Percentiles rank a stretch among this genome's conserved stretches.
phyloP scores from a whole-genome alignment of 2,113 vertebrate species.

The Corynorhinus townsendii region DNA sequence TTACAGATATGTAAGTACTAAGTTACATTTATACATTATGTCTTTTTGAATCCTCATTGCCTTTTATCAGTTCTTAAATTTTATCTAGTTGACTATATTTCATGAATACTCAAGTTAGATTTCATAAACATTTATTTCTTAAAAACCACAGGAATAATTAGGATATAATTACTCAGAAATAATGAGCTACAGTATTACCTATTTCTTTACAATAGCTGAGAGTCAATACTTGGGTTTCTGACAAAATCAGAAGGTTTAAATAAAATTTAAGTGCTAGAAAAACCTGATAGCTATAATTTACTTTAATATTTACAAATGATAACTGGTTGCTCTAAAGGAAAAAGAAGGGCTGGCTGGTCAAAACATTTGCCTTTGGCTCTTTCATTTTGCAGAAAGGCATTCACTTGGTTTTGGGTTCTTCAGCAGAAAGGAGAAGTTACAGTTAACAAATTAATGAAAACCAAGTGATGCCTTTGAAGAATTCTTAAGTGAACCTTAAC shows the following conservation, averaged over 20 bases:
- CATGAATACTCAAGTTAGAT: not conserved
- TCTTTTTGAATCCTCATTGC: not conserved
- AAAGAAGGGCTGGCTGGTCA: not conserved
- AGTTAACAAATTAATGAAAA: slow-evolving; percentile 91
- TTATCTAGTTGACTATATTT: not conserved
- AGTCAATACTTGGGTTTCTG: slow-evolving; percentile 60
- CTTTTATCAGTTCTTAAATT: not conserved
- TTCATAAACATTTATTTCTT: not conserved
- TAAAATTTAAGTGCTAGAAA: slow-evolving; percentile 56
- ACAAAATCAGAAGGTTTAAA: slow-evolving; percentile 63
- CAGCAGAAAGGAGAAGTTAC: slow-evolving; percentile 83
- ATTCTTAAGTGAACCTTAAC: slow-evolving; percentile 88
- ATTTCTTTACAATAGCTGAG: slow-evolving; percentile 25
- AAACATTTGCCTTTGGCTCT: not conserved
- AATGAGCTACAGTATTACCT: slow-evolving; percentile 38
- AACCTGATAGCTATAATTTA: not conserved
- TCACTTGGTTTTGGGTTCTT: slow-evolving; percentile 71
- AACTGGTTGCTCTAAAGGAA: slow-evolving; percentile 34
- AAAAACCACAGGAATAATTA: slow-evolving; percentile 44
- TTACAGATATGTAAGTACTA: not conserved
- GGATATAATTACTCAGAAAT: slow-evolving; percentile 34
- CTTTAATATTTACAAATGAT: not conserved
- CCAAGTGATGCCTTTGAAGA: slow-evolving; percentile 84
- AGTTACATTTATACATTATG: not conserved
- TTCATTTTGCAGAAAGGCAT: slow-evolving; percentile 56